Percentiles rank a stretch among this genome's conserved stretches.
Conservation (phyloP, 1,140 invertebrate species). For the Glossosoma conforme region DNA sequence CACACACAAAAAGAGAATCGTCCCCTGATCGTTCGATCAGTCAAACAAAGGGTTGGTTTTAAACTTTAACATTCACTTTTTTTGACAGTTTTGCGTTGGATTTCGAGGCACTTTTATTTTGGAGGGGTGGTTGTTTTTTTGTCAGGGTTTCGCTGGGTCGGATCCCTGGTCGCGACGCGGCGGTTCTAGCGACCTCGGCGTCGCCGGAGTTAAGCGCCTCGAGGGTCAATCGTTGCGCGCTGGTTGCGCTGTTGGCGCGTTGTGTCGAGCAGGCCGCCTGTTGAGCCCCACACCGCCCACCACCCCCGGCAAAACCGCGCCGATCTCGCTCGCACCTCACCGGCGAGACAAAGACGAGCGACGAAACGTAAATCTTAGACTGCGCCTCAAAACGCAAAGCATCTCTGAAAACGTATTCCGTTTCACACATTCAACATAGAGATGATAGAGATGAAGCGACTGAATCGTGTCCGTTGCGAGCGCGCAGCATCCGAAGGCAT, state of each 20-base stretch:
- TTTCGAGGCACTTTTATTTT: too few relatives aligned
- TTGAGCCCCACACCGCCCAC: background rate
- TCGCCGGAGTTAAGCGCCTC: constrained; percentile 19
- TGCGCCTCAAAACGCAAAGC: constrained; percentile 8
- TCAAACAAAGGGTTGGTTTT: too few relatives aligned
- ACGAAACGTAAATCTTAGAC: constrained; percentile 6
- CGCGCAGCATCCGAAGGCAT: background rate
- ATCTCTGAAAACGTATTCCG: background rate
- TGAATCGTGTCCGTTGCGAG: background rate
- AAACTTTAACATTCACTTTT: too few relatives aligned
- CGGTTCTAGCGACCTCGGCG: constrained; percentile 22
- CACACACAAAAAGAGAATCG: too few relatives aligned
- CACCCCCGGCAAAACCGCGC: too few relatives aligned
- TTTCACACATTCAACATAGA: too few relatives aligned
- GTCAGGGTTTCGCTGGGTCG: too few relatives aligned
- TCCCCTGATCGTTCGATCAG: too few relatives aligned
- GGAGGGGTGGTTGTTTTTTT: too few relatives aligned
- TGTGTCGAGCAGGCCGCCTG: constrained; percentile 14
- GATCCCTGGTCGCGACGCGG: constrained; percentile 2
- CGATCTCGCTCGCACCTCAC: constrained; percentile 1
- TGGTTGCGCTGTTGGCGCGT: constrained; percentile 14
- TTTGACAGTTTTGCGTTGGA: too few relatives aligned
- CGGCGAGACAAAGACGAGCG: background rate
- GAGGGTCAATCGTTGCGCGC: constrained; percentile 21
- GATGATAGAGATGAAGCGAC: too few relatives aligned